These are phyloP conservation scores for Lepus townsendii DNA, from an alignment of 2,797 vertebrate species.

Conservation along the genomic window DNA sequence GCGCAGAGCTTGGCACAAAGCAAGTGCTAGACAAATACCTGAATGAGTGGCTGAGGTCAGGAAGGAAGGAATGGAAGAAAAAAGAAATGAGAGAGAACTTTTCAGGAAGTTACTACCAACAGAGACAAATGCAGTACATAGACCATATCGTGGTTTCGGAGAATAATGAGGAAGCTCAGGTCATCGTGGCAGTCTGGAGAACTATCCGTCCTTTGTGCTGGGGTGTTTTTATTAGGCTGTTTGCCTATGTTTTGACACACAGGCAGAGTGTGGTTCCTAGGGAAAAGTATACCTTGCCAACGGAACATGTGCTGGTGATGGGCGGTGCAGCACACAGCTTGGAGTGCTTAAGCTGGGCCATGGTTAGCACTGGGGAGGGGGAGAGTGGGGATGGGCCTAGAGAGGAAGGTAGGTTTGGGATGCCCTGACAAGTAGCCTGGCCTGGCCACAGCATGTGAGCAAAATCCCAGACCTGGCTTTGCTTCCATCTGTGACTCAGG, in stretches of 20 bases:
- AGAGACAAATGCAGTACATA: neutral
- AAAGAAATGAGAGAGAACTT: slow-evolving; percentile 17
- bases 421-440: neutral
- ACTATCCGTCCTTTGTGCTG: neutral
- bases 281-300: neutral
- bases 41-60: neutral
- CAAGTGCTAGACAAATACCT: slow-evolving; percentile 25
- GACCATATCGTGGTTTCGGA: neutral
- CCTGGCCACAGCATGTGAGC: neutral
- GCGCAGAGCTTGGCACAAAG: neutral
- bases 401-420: neutral
- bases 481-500: neutral
- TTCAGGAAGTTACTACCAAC: neutral
- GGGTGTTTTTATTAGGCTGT: neutral
- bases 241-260: neutral
- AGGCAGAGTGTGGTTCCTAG: neutral
- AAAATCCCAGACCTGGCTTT: neutral
- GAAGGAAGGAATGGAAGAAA: neutral
- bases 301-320: neutral
- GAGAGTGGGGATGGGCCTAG: neutral
- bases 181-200: neutral
- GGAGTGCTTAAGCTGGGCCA: neutral
- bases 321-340: neutral
- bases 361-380: neutral
- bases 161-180: slow-evolving; percentile 3